Conservation (phyloP, 1,140 invertebrate species). For the Leptonema lineaticorne region DNA sequence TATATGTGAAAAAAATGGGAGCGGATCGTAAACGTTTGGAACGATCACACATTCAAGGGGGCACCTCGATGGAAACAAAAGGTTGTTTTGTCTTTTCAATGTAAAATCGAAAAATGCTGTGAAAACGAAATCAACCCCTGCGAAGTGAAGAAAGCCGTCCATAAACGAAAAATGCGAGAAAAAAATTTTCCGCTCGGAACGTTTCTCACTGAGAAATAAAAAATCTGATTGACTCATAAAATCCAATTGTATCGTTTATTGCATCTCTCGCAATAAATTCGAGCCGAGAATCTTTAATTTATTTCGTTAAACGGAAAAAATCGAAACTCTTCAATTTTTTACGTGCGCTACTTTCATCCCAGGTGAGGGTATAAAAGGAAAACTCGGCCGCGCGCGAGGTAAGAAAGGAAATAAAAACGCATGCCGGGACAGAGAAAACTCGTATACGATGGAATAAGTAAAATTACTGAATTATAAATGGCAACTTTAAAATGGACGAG, state of each 20-base stretch:
- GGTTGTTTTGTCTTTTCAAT: slow-evolving; percentile 2
- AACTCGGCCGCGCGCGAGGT: no score
- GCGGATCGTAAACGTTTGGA: neutral
- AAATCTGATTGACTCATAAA: slow-evolving; percentile 23
- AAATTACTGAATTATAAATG: neutral
- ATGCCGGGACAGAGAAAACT: no score
- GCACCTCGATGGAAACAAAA: neutral
- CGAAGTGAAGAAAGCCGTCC: neutral
- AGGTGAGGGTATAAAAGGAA: neutral
- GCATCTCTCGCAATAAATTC: neutral
- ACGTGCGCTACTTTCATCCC: neutral
- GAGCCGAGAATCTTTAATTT: neutral
- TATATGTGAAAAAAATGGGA: neutral
- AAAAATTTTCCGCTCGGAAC: slow-evolving; percentile 4
- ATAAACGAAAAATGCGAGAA: slow-evolving; percentile 17
- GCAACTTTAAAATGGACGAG: slow-evolving; percentile 32
- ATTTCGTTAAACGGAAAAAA: neutral
- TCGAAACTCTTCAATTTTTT: neutral
- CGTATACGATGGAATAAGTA: neutral
- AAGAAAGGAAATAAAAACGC: no score
- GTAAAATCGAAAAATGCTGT: slow-evolving; percentile 5
- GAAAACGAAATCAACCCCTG: slow-evolving; percentile 12
- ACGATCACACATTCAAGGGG: neutral
- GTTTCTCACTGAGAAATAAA: slow-evolving; percentile 15
- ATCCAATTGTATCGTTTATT: slow-evolving; percentile 9